Base-by-base conservation (phyloP, 2,113 vertebrate species). In the Equus przewalskii region DNA sequence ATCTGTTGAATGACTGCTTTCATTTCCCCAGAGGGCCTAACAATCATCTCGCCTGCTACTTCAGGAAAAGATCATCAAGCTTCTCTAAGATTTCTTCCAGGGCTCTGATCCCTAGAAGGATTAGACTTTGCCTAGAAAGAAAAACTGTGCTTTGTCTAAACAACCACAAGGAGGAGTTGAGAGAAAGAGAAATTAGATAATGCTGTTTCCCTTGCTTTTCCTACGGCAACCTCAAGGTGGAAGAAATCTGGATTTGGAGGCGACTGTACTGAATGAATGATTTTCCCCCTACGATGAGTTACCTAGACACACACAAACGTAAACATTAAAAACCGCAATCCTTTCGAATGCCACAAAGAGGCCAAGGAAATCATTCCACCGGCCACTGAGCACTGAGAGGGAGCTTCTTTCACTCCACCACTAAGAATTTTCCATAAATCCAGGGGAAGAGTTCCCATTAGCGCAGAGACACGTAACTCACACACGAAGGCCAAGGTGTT, bases 151-250 rank as follows among this genome's bases (percentile, higher is more conserved):
- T 98, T 86, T 72, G 85, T 54, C 79, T 72, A 5, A 33, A 41
- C 87, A 67, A 41, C 98, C 98, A 97, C 97, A 84, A 98, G 97
- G 97, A 94, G 98, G 98, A 97, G 97, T 54, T 51, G 65, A 51
- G 95, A 95, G 92, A 14, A 28, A 67, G 69, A 67, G 70, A 81
- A 92, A 78, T 54, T 72, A 54, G 85, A 46, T 0, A 36, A n/a
- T 4, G 49, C 21, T 21, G 72, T 46, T 81, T 85, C 82, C 81
- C 94, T 72, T 93, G 97, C 91, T 96, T 83, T 97, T 88, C 95
- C 95, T 11, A 26, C 33, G 4, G 65, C 67, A 24, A 67, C 96
- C 97, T 97, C 93, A 54, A 96, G 96, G 97, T 95, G 97, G 97
- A 89, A 90, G 89, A 90, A 86, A 91, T 62, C 92, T 28, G 69